phyloP scores from a whole-genome alignment of 2,113 vertebrate genomes.

The Vulpes vulpes region DNA sequence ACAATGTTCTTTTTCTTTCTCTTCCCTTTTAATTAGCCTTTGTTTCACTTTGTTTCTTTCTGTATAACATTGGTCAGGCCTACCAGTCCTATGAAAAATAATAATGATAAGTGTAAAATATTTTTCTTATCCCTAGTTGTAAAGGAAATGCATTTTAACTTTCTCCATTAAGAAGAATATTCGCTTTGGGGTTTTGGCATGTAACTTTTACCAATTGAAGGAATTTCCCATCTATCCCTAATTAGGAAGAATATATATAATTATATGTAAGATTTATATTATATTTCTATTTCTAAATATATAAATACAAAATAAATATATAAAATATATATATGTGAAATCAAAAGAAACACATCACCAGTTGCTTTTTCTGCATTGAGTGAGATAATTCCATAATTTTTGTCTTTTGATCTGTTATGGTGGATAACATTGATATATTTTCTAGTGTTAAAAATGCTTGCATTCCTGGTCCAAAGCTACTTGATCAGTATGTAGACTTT shows the following conservation, averaged over 20 bases:
- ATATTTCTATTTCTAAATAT: not conserved
- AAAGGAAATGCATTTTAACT: not conserved
- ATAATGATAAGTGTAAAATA: not conserved
- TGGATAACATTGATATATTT: not conserved
- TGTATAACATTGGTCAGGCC: not conserved
- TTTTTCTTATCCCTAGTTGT: not conserved
- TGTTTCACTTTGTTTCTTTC: not conserved
- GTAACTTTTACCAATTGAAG: not conserved
- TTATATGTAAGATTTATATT: not conserved
- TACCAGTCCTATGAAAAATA: not conserved
- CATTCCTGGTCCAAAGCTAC: not conserved
- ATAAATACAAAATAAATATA: not conserved
- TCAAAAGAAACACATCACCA: not conserved
- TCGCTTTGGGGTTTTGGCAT: not conserved
- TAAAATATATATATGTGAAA: not conserved
- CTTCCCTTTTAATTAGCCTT: not conserved
- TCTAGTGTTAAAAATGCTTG: not conserved
- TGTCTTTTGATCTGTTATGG: not conserved
- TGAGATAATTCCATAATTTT: not conserved
- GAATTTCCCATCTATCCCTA: not conserved
- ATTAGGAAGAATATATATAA: not conserved
- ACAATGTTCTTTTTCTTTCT: not conserved
- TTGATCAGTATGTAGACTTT: not conserved
- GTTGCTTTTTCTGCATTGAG: not conserved
- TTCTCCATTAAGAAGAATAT: not conserved